A percentile compares a stretch with the other conserved stretches of the same genome.
Conservation (phyloP, 2,888 invertebrate genomes). For the Cephus rjabovi region DNA sequence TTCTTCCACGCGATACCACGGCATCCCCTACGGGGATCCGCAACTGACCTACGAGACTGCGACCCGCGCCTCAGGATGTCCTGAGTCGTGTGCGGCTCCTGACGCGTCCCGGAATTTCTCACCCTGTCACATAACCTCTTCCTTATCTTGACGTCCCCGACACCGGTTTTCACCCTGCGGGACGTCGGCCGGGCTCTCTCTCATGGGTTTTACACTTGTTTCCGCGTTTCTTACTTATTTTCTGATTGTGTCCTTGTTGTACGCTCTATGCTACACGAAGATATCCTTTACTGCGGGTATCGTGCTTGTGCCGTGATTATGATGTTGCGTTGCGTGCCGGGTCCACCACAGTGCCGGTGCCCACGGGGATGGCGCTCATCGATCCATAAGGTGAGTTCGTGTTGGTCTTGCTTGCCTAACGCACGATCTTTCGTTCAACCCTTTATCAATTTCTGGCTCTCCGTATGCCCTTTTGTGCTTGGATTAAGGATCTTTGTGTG, state of each 20-base stretch:
- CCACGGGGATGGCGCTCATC: constrained; percentile 30
- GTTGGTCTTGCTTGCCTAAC: neutral
- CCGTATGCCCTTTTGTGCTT: neutral
- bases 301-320: constrained; percentile 4
- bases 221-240: neutral
- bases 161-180: neutral
- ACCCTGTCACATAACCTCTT: neutral
- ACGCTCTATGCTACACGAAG: neutral
- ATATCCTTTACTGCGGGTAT: neutral
- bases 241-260: neutral
- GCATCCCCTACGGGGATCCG: constrained; percentile 16
- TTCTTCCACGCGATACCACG: constrained; percentile 6
- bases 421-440: neutral
- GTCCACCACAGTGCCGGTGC: constrained; percentile 35
- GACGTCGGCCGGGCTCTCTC: neutral
- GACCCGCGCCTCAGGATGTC: neutral
- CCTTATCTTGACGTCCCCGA: neutral
- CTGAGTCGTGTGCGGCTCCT: neutral
- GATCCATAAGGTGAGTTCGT: constrained; percentile 27
- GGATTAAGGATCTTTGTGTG: neutral
- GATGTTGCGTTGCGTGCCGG: constrained; percentile 32
- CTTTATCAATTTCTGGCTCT: neutral
- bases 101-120: neutral
- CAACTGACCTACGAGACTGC: constrained; percentile 29
- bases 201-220: neutral